A percentile compares a stretch with the other conserved stretches of the same genome.
These are phyloP conservation scores for Melikaiella ostensackeni DNA, from an alignment of 2,888 invertebrate species.

Conservation along the genomic window DNA sequence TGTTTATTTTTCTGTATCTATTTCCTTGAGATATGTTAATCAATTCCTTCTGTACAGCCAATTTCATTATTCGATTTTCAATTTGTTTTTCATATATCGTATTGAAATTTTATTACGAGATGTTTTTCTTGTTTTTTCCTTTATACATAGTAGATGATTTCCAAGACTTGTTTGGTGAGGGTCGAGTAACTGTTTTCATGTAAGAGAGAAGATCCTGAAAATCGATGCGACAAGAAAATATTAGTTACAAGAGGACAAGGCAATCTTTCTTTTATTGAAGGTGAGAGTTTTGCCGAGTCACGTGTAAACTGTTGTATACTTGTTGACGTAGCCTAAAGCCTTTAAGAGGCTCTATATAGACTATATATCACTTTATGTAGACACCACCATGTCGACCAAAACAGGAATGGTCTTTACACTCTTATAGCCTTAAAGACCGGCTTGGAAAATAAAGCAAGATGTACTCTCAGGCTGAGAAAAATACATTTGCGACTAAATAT, in stretches of 20 bases:
- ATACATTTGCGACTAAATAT: conserved; percentile 67
- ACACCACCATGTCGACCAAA: conserved; percentile 17
- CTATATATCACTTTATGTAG: too few relatives aligned
- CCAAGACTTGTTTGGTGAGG: conserved; percentile 37
- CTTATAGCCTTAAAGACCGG: conserved; percentile 16
- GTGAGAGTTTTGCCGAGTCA: conserved; percentile 13
- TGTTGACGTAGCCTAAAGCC: too few relatives aligned
- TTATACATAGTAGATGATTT: neutral
- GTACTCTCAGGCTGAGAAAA: conserved; percentile 54
- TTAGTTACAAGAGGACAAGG: conserved; percentile 19
- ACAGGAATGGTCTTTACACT: conserved; percentile 11
- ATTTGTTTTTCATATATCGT: neutral
- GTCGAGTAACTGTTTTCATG: conserved; percentile 28
- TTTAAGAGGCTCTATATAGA: too few relatives aligned
- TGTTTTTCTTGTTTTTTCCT: conserved; percentile 20
- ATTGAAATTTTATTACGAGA: neutral
- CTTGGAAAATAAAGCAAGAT: conserved; percentile 42
- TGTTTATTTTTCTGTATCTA: too few relatives aligned
- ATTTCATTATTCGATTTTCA: conserved; percentile 7
- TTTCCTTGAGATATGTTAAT: too few relatives aligned
- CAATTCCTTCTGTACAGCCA: too few relatives aligned
- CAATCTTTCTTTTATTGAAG: conserved; percentile 32
- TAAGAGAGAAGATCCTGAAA: conserved; percentile 16
- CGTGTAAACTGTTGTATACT: conserved; percentile 6
- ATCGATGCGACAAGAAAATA: conserved; percentile 6